Evolutionary conservation across 2,113 vertebrate species (phyloP).

Genomic region (Protobothrops flavoviridis): DNA sequence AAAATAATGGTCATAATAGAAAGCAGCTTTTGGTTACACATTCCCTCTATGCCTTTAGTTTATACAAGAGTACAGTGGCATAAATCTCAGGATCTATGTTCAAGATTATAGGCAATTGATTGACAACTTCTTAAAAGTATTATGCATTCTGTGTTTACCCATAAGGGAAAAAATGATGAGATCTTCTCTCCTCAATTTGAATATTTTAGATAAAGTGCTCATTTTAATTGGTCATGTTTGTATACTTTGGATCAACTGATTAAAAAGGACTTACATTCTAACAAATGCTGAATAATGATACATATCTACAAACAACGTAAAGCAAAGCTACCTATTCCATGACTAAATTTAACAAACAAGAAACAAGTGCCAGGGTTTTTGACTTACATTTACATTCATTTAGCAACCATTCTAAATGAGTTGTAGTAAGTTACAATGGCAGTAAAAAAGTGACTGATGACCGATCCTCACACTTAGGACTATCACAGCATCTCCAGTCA

Average conservation of each 20-base stretch:
- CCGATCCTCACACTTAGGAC: neutral
- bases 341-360: neutral
- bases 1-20: neutral
- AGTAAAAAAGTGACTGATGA: neutral
- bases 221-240: neutral
- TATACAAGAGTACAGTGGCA: neutral
- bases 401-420: neutral
- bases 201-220: neutral
- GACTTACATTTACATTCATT: neutral
- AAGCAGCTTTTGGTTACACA: neutral
- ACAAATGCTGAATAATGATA: neutral
- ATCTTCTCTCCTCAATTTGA: neutral
- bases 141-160: neutral
- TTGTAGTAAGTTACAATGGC: neutral
- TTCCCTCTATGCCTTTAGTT: neutral
- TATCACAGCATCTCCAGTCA: neutral
- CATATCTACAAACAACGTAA: neutral
- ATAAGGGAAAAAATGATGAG: neutral
- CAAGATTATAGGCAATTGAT: neutral
- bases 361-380: neutral
- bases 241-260: neutral
- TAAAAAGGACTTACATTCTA: neutral
- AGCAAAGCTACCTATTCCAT: neutral
- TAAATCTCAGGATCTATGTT: neutral
- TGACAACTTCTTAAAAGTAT: neutral